Base-by-base conservation (phyloP, 2,888 invertebrate species). In the Drosophila prolongata region DNA sequence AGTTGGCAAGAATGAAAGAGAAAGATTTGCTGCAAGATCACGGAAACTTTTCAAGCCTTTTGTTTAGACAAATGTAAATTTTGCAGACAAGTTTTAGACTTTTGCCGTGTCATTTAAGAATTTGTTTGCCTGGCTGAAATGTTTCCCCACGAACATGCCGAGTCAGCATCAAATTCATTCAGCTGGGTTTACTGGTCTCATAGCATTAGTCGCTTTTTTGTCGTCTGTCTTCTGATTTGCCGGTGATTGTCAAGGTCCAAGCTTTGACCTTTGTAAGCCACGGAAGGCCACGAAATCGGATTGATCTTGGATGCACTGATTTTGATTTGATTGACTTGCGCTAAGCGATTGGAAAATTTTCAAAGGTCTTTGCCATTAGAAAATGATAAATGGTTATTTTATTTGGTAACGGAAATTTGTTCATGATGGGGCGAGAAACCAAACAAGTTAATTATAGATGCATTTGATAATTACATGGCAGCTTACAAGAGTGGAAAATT, bases 231-330 rank as follows among this genome's bases (percentile, higher is more conserved):
- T 40, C 37, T 44, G 11, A 37, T 49, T 52, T 46, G 34, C 42
- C 66, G 67, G 65, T 89, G 89, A 89, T 73, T 81, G 89, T 65
- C 89, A 89, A 89, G 83, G 89, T 79, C 56, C 62, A 65, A 75
- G 66, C 61, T 60, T 50, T 70, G 86, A 80, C 72, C 89, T 89
- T 89, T 89, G 88, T 78, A 82, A 73, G 13, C 42, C 3, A 61
- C 16, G 72, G 76, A 80, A 78, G 76, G 76, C 42, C 68, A 55
- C 59, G 55, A 53, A 53, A 46, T 47, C 54, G 42, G 40, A 40
- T 64, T 46, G 34, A 55, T 13, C 43, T 73, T 13, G 44, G 35
- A 50, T 54, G 46, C 38, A 68, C 65, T 77, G 55, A 49, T 68
- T 55, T 38, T 13, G 40, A 46, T 40, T 74, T 58, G 76, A 49